Conservation (phyloP, 2,113 vertebrate genomes). For the Aviceda subcristata region DNA sequence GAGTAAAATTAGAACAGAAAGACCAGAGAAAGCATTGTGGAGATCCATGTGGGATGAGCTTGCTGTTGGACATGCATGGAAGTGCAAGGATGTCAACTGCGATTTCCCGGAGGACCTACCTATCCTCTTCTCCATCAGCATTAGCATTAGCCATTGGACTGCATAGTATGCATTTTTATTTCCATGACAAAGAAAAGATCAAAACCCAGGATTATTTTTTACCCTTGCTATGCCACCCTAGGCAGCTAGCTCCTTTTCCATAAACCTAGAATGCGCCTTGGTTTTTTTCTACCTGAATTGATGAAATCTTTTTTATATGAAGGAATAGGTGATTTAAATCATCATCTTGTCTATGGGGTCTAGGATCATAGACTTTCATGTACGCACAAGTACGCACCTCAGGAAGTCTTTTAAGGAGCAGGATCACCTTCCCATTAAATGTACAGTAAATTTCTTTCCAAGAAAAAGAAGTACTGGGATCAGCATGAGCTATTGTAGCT, state of each 20-base stretch:
- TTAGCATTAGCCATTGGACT: neutral
- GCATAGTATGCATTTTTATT: neutral
- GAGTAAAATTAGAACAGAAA: neutral
- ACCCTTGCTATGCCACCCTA: neutral
- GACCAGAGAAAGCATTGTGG: neutral
- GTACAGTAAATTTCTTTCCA: neutral
- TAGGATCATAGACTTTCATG: neutral
- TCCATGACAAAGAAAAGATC: neutral
- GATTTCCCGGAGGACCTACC: neutral
- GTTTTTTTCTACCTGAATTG: neutral
- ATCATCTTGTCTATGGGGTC: neutral
- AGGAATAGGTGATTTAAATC: neutral
- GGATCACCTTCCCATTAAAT: neutral
- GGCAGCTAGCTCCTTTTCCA: neutral
- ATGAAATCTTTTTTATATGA: neutral
- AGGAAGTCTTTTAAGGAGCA: neutral
- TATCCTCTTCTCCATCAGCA: neutral
- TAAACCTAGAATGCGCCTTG: neutral
- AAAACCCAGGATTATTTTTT: neutral
- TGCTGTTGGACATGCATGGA: neutral
- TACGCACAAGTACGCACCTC: neutral
- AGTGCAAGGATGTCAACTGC: neutral
- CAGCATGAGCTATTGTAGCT: neutral
- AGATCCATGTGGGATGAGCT: neutral
- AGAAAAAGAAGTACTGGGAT: neutral